phyloP scores from a whole-genome alignment of 2,888 invertebrate species.

The Xylota segnis region DNA sequence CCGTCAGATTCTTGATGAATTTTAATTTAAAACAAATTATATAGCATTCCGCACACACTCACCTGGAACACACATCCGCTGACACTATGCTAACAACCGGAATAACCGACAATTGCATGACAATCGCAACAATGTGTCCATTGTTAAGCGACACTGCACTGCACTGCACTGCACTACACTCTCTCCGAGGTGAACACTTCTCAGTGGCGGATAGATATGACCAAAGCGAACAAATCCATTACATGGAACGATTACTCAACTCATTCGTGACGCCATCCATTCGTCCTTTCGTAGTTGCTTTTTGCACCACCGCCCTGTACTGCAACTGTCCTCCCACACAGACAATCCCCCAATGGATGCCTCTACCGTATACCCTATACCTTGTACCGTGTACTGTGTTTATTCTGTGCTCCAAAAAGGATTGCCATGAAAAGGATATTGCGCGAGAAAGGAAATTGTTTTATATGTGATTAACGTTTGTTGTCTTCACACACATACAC shows the following conservation, averaged over 20 bases:
- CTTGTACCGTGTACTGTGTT: slow-evolving; percentile 33
- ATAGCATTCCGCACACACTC: slow-evolving; percentile 30
- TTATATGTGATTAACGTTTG: slow-evolving; percentile 57
- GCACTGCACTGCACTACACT: slow-evolving; percentile 9
- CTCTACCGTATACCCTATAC: too few species aligned
- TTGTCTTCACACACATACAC: slow-evolving; percentile 17
- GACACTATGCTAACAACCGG: slow-evolving; percentile 55
- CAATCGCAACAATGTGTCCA: slow-evolving; percentile 49
- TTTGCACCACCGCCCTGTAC: background rate
- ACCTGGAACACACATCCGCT: slow-evolving; percentile 38
- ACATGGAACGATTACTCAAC: slow-evolving; percentile 58
- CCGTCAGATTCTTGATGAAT: slow-evolving; percentile 11
- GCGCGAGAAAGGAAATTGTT: slow-evolving; percentile 67
- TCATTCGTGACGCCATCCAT: slow-evolving; percentile 50
- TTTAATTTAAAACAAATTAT: slow-evolving; percentile 50
- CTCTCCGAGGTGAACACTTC: slow-evolving; percentile 13
- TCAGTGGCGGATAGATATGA: background rate
- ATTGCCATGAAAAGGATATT: slow-evolving; percentile 45
- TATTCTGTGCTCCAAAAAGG: slow-evolving; percentile 58
- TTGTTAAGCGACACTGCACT: slow-evolving; percentile 43
- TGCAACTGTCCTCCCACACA: slow-evolving; percentile 21
- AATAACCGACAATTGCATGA: slow-evolving; percentile 63
- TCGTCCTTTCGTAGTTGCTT: slow-evolving; percentile 12
- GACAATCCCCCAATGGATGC: slow-evolving; percentile 54
- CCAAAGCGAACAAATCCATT: slow-evolving; percentile 58